Evolutionary conservation across 2,888 invertebrate genomes (phyloP).

Genomic region (Apodemia duryi): DNA sequence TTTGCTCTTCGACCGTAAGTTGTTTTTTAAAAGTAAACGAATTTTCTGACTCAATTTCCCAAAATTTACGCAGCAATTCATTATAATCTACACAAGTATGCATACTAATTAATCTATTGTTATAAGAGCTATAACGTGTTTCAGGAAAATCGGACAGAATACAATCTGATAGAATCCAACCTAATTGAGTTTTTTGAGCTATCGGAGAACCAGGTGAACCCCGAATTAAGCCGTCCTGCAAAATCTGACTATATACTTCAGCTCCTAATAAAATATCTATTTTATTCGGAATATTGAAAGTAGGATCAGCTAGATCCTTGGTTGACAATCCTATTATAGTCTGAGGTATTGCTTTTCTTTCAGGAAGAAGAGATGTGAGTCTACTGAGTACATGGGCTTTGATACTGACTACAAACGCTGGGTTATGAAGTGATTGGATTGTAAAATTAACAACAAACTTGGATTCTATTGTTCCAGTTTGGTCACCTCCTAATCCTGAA

Average conservation of each 20-base stretch:
- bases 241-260: conserved; percentile 31
- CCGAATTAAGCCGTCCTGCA: conserved; percentile 29
- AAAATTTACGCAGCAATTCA: conserved; percentile 27
- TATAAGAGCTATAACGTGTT: neutral
- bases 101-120: conserved; percentile 16
- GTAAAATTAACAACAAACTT: conserved; percentile 3
- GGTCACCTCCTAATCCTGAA: conserved; percentile 16
- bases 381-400: neutral
- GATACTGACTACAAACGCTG: neutral
- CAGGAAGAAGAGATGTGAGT: conserved; percentile 9
- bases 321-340: neutral
- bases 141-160: neutral
- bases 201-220: conserved; percentile 22
- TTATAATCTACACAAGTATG: conserved; percentile 18
- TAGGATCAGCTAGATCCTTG: neutral
- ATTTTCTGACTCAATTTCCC: conserved; percentile 27
- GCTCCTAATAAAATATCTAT: conserved; percentile 10
- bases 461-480: conserved; percentile 9
- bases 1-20: conserved; percentile 22
- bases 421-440: conserved; percentile 5
- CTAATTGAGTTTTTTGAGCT: conserved; percentile 33
- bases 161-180: conserved; percentile 34
- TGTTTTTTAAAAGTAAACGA: conserved; percentile 3
- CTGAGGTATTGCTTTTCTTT: conserved; percentile 3
- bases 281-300: conserved; percentile 10